Conservation (phyloP, 2,113 vertebrate species). For the Corvus hawaiiensis region DNA sequence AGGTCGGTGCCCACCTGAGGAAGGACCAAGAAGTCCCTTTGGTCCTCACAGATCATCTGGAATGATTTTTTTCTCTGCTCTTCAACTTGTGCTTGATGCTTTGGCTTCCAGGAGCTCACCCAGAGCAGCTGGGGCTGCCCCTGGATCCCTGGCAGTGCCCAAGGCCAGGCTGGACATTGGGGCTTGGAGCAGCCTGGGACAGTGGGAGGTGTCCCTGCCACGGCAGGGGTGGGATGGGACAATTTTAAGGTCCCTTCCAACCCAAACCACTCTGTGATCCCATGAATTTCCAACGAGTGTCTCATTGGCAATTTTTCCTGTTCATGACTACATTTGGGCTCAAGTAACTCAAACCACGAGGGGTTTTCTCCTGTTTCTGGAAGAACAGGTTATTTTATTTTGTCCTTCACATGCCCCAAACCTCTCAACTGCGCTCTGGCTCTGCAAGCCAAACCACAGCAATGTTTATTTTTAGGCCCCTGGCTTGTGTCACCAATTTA, state of each 20-base stretch:
- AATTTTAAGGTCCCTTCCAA: not conserved
- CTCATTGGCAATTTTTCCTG: not conserved
- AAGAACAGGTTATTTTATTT: not conserved
- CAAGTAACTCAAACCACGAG: not conserved
- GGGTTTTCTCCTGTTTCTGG: not conserved
- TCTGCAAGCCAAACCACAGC: conserved; percentile 64
- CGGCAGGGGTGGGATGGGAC: not conserved
- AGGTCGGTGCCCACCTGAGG: not conserved
- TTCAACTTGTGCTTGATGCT: not conserved
- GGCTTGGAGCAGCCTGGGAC: not conserved
- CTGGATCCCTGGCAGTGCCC: not conserved
- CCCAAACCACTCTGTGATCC: not conserved
- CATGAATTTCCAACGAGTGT: not conserved
- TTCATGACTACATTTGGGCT: not conserved
- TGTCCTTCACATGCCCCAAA: not conserved
- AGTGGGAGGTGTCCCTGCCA: not conserved
- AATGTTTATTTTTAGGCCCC: conserved; percentile 63
- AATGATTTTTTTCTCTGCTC: not conserved
- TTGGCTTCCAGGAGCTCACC: not conserved
- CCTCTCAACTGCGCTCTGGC: conserved; percentile 1
- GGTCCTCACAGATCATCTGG: not conserved
- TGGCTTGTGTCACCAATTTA: conserved; percentile 56
- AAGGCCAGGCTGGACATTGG: not conserved
- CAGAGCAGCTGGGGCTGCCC: not conserved
- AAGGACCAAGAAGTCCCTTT: not conserved